Evolutionary conservation across 2,888 invertebrate genomes (phyloP).

Genomic region (Automeris io): DNA sequence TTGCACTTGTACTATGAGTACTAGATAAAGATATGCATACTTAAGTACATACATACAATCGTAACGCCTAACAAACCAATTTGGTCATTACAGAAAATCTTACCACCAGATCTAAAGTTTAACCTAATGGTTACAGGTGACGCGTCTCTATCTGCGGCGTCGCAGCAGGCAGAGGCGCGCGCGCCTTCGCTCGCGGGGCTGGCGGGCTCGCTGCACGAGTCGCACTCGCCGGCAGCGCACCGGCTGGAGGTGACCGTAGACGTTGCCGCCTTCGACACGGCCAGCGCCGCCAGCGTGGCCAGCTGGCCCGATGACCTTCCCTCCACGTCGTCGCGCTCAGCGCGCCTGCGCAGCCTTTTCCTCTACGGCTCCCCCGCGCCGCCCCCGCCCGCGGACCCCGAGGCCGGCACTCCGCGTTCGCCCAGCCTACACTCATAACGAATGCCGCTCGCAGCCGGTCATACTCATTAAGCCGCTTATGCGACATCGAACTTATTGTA

Average conservation of each 20-base stretch:
- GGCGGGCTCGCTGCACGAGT: constrained; percentile 49
- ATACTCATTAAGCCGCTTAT: no score
- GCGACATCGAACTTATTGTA: no score
- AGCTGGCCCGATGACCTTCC: constrained; percentile 54
- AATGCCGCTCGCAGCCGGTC: no score
- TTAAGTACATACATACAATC: neutral
- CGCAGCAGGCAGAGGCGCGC: constrained; percentile 48
- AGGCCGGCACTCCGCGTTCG: constrained; percentile 31
- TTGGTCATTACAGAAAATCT: no score
- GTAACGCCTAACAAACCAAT: no score
- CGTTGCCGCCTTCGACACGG: constrained; percentile 44
- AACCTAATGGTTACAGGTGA: constrained; percentile 38
- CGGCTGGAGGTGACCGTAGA: constrained; percentile 56
- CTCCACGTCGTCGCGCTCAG: constrained; percentile 49
- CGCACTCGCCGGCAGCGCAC: constrained; percentile 38
- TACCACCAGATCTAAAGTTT: no score
- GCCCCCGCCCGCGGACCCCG: constrained; percentile 44
- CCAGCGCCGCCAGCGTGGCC: constrained; percentile 44
- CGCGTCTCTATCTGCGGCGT: constrained; percentile 64
- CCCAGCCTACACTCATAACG: constrained; percentile 8
- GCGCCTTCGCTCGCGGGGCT: constrained; percentile 65
- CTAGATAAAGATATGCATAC: no score
- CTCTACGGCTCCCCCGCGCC: constrained; percentile 57
- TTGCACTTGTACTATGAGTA: no score
- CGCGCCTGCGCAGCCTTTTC: constrained; percentile 53